Evolutionary conservation across 1,140 invertebrate genomes (phyloP), one percentile per base, ranked within the genome.

Genomic region (Prorops nasuta): DNA sequence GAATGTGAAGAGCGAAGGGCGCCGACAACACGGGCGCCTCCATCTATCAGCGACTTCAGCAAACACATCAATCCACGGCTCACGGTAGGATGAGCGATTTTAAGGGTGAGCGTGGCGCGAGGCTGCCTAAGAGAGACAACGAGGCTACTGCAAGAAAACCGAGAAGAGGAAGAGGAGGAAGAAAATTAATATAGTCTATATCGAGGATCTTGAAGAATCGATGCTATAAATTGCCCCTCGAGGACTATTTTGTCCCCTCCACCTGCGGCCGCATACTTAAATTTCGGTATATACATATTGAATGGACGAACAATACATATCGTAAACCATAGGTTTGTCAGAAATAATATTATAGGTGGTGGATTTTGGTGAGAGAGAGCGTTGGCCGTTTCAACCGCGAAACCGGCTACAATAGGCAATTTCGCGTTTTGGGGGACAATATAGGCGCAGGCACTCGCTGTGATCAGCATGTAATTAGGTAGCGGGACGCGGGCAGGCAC

Each of bases 391-490:
- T 59, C 57, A 54, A 71, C 70, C 71, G 62, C 71, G 67, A 67
- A 66, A 70, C 63, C 61, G 54, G 46, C 49, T 59, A 66, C 66
- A 72, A 69, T 64, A 60, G 64, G 60, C 62, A 67, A 71, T 74
- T 71, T 74, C 50, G 61, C 56, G 66, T 71, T 72, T 74, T 9
- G 12, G 43, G 51, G 45, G 56, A 64, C 60, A 63, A 68, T 66
- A 66, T 60, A 72, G 71, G 67, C 66, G 65, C 60, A 72, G 71
- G 67, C 66, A 72, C 69, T 68, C 66, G 69, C 67, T 70, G 51
- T 58, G 72, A 76, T 76, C 68, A 69, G 69, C 71, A 68, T 72
- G 72, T 77, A 77, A 77, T 77, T 76, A 77, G 74, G 69, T 64
- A 56, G 63, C 67, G 64, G 56, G 65, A 66, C 66, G 66, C 64